phyloP scores from a whole-genome alignment of 1,140 invertebrate genomes.

The Phymorhynchus buccinoides region DNA sequence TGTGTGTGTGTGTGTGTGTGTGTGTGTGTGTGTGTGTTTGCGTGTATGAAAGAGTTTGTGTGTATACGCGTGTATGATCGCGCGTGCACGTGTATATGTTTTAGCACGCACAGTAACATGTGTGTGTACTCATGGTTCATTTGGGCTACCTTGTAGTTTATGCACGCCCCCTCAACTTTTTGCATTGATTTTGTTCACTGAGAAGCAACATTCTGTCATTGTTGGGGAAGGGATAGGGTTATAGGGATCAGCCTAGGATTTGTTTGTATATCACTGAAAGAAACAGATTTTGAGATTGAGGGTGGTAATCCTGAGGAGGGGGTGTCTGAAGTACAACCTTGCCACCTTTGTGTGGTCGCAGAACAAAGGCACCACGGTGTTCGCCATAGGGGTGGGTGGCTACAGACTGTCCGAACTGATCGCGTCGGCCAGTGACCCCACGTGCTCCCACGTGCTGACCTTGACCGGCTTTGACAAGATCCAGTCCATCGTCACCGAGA shows the following conservation, averaged over 20 bases:
- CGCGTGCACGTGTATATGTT: too few relatives aligned
- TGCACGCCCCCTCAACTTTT: background rate
- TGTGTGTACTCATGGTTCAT: background rate
- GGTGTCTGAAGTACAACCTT: background rate
- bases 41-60: too few relatives aligned
- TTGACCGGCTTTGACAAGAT: constrained; percentile 41
- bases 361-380: constrained; percentile 37
- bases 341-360: background rate
- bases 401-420: constrained; percentile 37
- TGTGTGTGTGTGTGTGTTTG: too few relatives aligned
- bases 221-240: background rate
- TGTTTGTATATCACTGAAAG: too few relatives aligned
- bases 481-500: too few relatives aligned
- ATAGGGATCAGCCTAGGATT: background rate
- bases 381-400: constrained; percentile 46
- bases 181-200: too few relatives aligned
- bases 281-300: too few relatives aligned
- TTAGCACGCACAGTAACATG: too few relatives aligned
- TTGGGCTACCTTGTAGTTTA: background rate
- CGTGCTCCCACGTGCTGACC: constrained; percentile 45
- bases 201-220: too few relatives aligned
- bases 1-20: too few relatives aligned
- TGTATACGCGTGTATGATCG: too few relatives aligned
- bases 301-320: too few relatives aligned
- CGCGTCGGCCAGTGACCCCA: constrained; percentile 29